These are phyloP conservation scores for Ammodytes marinus DNA, from an alignment of 2,113 vertebrate species.

Conservation along the genomic window DNA sequence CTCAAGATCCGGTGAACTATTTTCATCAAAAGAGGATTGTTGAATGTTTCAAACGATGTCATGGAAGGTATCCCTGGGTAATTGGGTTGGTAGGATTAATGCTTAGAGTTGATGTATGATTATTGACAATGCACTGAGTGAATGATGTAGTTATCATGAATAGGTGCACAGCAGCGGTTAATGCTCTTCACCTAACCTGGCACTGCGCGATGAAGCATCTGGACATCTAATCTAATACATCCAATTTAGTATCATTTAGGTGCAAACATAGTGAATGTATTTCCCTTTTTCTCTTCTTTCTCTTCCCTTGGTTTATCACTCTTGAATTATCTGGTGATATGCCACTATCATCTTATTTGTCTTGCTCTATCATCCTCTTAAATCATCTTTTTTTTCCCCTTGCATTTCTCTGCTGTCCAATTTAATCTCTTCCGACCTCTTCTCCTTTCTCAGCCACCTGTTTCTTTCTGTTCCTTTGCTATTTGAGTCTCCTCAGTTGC, in stretches of 20 bases:
- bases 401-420: neutral
- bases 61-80: too few species aligned
- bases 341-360: neutral
- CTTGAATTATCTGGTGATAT: neutral
- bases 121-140: slow-evolving; percentile 22
- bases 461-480: neutral
- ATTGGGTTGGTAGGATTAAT: neutral
- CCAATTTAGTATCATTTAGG: neutral
- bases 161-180: slow-evolving; percentile 15
- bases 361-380: neutral
- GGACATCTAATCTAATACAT: slow-evolving; percentile 20
- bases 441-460: neutral
- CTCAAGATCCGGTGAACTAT: too few species aligned
- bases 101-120: slow-evolving; percentile 9
- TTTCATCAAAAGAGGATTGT: too few species aligned
- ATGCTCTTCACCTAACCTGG: neutral
- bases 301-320: neutral
- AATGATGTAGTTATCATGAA: slow-evolving; percentile 17
- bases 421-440: neutral
- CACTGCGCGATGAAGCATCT: slow-evolving; percentile 23
- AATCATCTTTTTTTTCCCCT: neutral
- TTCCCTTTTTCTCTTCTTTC: neutral
- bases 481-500: neutral
- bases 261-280: neutral
- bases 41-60: too few species aligned